Evolutionary conservation across 2,113 vertebrate genomes (phyloP).

Genomic region (Globicephala melas): DNA sequence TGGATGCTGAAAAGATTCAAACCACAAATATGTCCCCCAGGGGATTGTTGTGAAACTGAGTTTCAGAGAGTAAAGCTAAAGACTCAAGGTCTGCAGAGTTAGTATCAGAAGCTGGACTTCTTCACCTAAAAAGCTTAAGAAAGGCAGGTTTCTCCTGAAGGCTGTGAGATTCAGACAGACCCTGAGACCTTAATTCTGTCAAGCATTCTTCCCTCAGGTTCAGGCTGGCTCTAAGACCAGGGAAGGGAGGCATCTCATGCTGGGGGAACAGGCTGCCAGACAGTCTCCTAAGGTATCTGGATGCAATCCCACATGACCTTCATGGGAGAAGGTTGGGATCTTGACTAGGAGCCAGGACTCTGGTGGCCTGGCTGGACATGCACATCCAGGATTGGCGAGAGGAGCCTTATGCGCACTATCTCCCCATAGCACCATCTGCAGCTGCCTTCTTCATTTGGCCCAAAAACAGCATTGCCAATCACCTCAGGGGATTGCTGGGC

Average conservation of each 20-base stretch:
- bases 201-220: constrained; percentile 33
- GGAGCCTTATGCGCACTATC: neutral
- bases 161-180: neutral
- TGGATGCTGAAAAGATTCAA: neutral
- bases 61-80: neutral
- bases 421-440: constrained; percentile 73
- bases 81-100: neutral
- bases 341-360: constrained; percentile 72
- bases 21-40: neutral
- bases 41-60: neutral
- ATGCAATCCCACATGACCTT: constrained; percentile 50
- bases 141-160: neutral
- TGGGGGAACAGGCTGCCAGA: constrained; percentile 77
- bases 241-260: constrained; percentile 53
- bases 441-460: constrained; percentile 70
- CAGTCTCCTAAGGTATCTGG: constrained; percentile 76
- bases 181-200: constrained; percentile 20
- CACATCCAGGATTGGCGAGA: constrained; percentile 32
- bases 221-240: constrained; percentile 38
- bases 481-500: constrained; percentile 45
- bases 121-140: neutral
- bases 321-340: constrained; percentile 28
- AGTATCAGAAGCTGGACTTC: neutral
- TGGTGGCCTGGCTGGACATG: constrained; percentile 38
- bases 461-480: constrained; percentile 48